A percentile compares a stretch with the other conserved stretches of the same genome.
Evolutionary conservation across 1,140 invertebrate species (phyloP).

Genomic region (Daktulosphaira vitifoliae): DNA sequence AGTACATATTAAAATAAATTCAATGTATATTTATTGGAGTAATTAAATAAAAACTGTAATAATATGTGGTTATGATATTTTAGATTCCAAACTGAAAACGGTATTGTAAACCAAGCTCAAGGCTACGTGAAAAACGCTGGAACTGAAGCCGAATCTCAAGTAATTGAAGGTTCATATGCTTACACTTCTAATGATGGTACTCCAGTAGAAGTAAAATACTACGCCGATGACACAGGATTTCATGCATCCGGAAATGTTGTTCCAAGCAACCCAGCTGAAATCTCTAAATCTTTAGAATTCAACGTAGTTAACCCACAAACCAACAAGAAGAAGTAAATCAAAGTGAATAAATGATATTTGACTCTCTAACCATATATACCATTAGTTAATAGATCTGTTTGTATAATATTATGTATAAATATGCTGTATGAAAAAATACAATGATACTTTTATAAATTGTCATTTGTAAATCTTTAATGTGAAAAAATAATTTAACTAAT

Average conservation of each 20-base stretch:
- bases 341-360: too few relatives aligned
- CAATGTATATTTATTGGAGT: background rate
- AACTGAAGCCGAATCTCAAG: constrained; percentile 44
- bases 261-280: constrained; percentile 21
- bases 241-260: constrained; percentile 38
- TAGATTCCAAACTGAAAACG: constrained; percentile 61
- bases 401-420: too few relatives aligned
- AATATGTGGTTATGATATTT: background rate
- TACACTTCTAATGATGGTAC: constrained; percentile 58
- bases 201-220: constrained; percentile 53
- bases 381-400: too few relatives aligned
- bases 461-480: too few relatives aligned
- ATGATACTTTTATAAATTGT: too few relatives aligned
- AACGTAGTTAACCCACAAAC: background rate
- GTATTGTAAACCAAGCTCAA: constrained; percentile 55
- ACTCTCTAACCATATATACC: too few relatives aligned
- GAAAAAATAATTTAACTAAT: too few relatives aligned
- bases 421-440: too few relatives aligned
- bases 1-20: background rate
- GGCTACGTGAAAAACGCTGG: constrained; percentile 51
- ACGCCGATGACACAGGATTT: constrained; percentile 69
- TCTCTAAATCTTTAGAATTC: constrained; percentile 5
- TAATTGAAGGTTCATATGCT: constrained; percentile 49
- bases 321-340: too few relatives aligned
- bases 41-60: background rate